phyloP scores from a whole-genome alignment of 1,140 invertebrate species.

The Drosophila malerkotliana region DNA sequence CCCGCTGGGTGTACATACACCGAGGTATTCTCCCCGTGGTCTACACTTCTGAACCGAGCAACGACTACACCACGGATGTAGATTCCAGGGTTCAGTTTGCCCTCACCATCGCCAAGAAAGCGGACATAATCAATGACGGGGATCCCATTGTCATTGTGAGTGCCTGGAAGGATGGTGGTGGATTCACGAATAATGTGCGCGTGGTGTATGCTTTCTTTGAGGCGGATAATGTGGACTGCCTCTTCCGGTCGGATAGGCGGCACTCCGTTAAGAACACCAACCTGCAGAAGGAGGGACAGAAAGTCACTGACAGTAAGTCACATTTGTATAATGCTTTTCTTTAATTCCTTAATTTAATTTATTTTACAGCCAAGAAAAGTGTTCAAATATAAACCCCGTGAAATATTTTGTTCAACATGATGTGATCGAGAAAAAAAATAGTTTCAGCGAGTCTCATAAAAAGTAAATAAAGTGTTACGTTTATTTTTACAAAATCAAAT shows the following conservation, averaged over 20 bases:
- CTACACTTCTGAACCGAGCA: slow-evolving; percentile 88
- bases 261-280: slow-evolving; percentile 42
- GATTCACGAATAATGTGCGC: slow-evolving; percentile 98
- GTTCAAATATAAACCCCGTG: not conserved
- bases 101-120: slow-evolving; percentile 92
- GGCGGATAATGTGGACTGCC: slow-evolving; percentile 63
- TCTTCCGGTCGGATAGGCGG: slow-evolving; percentile 47
- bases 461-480: not conserved
- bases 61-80: slow-evolving; percentile 88
- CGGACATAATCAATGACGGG: slow-evolving; percentile 92
- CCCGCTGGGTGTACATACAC: slow-evolving; percentile 96
- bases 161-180: slow-evolving; percentile 97
- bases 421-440: no score
- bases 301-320: not conserved
- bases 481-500: not conserved
- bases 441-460: no score
- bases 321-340: no score
- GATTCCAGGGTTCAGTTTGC: slow-evolving; percentile 95
- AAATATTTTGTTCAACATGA: slow-evolving; percentile 4
- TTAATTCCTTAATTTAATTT: no score
- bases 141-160: slow-evolving; percentile 96
- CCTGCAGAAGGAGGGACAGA: slow-evolving; percentile 14
- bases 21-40: slow-evolving; percentile 96
- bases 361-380: slow-evolving; percentile 13
- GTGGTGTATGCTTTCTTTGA: slow-evolving; percentile 91